These are phyloP conservation scores for Forficula auricularia DNA, from an alignment of 1,140 invertebrate species.

Conservation along the genomic window DNA sequence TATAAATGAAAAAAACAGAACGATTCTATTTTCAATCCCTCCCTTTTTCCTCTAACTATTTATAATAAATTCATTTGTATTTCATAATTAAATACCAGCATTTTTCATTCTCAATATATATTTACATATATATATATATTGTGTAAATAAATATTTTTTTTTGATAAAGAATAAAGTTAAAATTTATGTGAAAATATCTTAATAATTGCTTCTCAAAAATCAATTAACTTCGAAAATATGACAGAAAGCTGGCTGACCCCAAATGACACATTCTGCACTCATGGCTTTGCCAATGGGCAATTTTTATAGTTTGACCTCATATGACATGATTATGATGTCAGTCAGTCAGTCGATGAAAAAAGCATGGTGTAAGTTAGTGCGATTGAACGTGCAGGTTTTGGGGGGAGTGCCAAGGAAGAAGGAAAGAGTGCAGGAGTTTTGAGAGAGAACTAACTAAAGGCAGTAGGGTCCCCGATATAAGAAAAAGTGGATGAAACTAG, in stretches of 20 bases:
- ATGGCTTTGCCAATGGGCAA: constrained; percentile 13
- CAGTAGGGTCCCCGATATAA: too few species aligned
- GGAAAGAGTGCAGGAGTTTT: too few species aligned
- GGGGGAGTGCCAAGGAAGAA: too few species aligned
- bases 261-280: constrained; percentile 24
- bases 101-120: constrained; percentile 6
- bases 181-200: not conserved
- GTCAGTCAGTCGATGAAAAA: too few species aligned
- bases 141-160: constrained; percentile 2
- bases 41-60: too few species aligned
- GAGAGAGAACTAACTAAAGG: too few species aligned
- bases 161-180: constrained; percentile 2
- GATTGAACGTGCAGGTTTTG: too few species aligned
- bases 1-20: too few species aligned
- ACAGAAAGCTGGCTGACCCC: constrained; percentile 19
- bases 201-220: not conserved
- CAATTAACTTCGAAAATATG: not conserved
- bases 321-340: not conserved
- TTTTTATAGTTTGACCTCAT: not conserved
- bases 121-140: constrained; percentile 1
- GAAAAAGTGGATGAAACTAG: too few species aligned
- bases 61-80: too few species aligned
- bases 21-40: too few species aligned
- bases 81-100: constrained; percentile 8
- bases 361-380: too few species aligned